Conservation (phyloP, 2,113 vertebrate species). For the Podocnemis expansa region DNA sequence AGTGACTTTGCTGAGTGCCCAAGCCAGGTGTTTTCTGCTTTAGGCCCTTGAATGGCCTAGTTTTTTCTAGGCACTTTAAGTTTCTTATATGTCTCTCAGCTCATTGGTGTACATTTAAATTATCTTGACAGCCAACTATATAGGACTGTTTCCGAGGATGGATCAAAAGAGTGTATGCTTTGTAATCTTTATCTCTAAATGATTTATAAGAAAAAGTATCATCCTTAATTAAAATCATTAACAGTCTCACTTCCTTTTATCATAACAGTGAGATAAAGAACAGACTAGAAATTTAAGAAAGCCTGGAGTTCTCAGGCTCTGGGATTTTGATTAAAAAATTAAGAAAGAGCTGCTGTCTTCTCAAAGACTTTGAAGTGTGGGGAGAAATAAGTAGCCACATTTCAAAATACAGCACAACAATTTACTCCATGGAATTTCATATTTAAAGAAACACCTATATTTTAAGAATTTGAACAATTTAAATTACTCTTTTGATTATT, state of each 20-base stretch:
- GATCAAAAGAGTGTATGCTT: slow-evolving; percentile 53
- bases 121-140: slow-evolving; percentile 59
- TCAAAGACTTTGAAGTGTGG: background rate
- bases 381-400: background rate
- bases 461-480: background rate
- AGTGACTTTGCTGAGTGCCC: background rate
- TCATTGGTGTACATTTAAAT: slow-evolving; percentile 34
- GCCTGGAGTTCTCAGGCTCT: background rate
- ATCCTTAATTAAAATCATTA: slow-evolving; percentile 69
- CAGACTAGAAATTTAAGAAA: slow-evolving; percentile 4
- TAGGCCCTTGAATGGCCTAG: background rate
- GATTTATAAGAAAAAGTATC: slow-evolving; percentile 55
- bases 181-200: slow-evolving; percentile 61
- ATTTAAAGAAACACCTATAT: background rate
- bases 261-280: slow-evolving; percentile 52
- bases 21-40: background rate
- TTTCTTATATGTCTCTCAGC: slow-evolving; percentile 6
- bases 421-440: background rate
- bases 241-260: slow-evolving; percentile 37
- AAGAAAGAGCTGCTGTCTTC: background rate
- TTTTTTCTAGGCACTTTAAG: background rate
- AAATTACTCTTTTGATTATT: background rate
- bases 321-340: background rate
- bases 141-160: slow-evolving; percentile 27
- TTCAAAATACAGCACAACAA: background rate